These are phyloP conservation scores for Ichneumoninae sp. DNA, from an alignment of 2,888 invertebrate genomes.

Conservation along the genomic window DNA sequence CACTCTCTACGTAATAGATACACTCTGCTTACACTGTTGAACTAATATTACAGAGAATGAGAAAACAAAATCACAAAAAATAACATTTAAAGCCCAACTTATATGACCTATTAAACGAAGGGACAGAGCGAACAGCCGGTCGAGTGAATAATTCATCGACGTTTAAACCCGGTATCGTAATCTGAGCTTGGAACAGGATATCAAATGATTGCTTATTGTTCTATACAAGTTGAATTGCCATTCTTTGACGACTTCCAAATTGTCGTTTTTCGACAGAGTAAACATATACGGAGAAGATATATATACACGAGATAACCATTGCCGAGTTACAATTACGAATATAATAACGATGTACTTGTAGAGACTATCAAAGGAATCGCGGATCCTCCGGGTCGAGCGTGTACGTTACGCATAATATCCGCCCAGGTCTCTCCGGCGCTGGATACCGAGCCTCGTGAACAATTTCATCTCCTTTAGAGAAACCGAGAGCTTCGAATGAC, in stretches of 20 bases:
- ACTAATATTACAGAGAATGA: conserved; percentile 81
- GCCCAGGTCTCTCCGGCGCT: conserved; percentile 26
- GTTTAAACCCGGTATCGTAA: conserved; percentile 63
- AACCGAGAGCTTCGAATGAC: conserved; percentile 36
- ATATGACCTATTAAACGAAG: conserved; percentile 47
- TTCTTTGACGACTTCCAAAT: conserved; percentile 64
- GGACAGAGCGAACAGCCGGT: conserved; percentile 45
- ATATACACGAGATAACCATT: conserved; percentile 52
- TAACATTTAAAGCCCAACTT: conserved; percentile 49
- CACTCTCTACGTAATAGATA: conserved; percentile 84
- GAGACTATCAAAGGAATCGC: conserved; percentile 45
- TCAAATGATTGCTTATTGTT: conserved; percentile 69
- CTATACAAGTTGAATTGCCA: conserved; percentile 65
- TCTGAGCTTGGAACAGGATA: conserved; percentile 69
- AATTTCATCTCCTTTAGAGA: conserved; percentile 24
- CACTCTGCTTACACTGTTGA: conserved; percentile 88
- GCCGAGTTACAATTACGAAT: conserved; percentile 46
- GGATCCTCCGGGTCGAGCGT: conserved; percentile 37
- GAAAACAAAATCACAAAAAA: conserved; percentile 30
- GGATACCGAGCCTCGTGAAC: background rate
- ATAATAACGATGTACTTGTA: conserved; percentile 32
- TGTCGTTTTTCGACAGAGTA: conserved; percentile 55
- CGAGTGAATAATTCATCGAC: conserved; percentile 58
- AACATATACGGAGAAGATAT: conserved; percentile 27
- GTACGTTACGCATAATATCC: conserved; percentile 28